Evolutionary conservation across 2,888 invertebrate species (phyloP).

Genomic region (Megastigmus dorsalis): DNA sequence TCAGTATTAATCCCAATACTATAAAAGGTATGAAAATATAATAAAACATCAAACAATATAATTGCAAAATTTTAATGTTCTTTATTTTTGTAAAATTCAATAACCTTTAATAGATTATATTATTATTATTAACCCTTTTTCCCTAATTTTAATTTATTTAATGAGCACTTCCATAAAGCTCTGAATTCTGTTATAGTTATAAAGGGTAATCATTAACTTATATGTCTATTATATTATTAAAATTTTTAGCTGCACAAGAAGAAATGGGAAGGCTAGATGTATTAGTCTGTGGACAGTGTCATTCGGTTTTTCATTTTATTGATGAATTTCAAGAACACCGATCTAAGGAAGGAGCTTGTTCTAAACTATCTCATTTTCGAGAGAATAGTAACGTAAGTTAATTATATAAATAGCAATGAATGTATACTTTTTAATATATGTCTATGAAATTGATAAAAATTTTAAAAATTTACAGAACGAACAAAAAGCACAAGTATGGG

Average conservation of each 20-base stretch:
- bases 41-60: too few species aligned
- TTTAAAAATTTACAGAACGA: slow-evolving; percentile 77
- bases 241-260: slow-evolving; percentile 82
- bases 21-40: slow-evolving; percentile 67
- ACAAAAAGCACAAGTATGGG: slow-evolving; percentile 89
- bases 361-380: slow-evolving; percentile 79
- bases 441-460: slow-evolving; percentile 3
- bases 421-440: slow-evolving; percentile 19
- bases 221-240: slow-evolving; percentile 17
- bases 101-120: too few species aligned
- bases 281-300: slow-evolving; percentile 89
- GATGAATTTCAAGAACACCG: slow-evolving; percentile 87
- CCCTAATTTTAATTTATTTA: neutral
- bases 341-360: slow-evolving; percentile 77
- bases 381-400: slow-evolving; percentile 79
- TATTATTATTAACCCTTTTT: too few species aligned
- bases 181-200: too few species aligned
- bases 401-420: too few species aligned
- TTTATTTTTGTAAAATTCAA: too few species aligned
- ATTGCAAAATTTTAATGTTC: too few species aligned
- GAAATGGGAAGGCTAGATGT: slow-evolving; percentile 86
- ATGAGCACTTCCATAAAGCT: too few species aligned
- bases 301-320: slow-evolving; percentile 85
- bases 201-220: too few species aligned
- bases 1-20: slow-evolving; percentile 68